Evolutionary conservation across 2,888 invertebrate genomes (phyloP).

Genomic region (Tigriopus californicus): DNA sequence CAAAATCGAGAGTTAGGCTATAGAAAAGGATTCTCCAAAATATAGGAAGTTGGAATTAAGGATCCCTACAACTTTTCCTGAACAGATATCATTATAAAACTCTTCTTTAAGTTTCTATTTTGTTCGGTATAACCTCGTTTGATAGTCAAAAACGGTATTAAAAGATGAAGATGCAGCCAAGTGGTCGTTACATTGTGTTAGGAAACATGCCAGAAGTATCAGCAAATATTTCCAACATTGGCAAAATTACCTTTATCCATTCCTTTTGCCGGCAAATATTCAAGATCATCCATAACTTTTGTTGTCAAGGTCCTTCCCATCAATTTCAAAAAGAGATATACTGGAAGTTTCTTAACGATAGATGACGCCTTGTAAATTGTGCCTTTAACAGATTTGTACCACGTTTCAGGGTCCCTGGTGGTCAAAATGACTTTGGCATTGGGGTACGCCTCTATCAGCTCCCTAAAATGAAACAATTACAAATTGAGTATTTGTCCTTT

Average conservation of each 20-base stretch:
- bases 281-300: not conserved
- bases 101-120: no score
- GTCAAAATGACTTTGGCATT: not conserved
- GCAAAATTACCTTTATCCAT: not conserved
- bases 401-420: not conserved
- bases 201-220: no score
- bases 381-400: conserved; percentile 4
- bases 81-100: no score
- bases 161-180: no score
- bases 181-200: no score
- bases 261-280: not conserved
- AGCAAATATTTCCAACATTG: no score
- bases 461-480: not conserved
- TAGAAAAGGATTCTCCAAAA: no score
- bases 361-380: not conserved
- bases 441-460: not conserved
- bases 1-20: no score
- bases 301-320: not conserved
- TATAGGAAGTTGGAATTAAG: no score
- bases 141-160: no score
- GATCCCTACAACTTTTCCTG: no score
- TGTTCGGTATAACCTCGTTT: no score
- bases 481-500: not conserved
- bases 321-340: not conserved
- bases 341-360: not conserved